Evolutionary conservation across 2,113 vertebrate species (phyloP), one percentile per base, ranked within the genome.

Genomic region (Australoheros scitulus): DNA sequence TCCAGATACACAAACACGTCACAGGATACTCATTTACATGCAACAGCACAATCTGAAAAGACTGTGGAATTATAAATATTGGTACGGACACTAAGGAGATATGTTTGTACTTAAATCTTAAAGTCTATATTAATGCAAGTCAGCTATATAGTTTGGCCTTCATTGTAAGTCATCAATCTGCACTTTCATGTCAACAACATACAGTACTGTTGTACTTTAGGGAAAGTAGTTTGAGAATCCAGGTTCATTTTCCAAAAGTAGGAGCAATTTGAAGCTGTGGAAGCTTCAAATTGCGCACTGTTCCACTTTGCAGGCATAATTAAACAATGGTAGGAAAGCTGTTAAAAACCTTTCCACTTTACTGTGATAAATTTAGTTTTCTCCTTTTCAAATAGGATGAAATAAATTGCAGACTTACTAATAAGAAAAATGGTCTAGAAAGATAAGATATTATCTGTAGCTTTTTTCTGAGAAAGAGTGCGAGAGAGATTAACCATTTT

Each of bases 261-360:
- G 79, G 86, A 91, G 86, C 82, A 81, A 89, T 92, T 84, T 81
- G 81, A 90, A 88, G 82, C 79, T 65, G 77, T 61, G 81, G 87
- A 95, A 94, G 94, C 93, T n/a, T n/a, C n/a, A n/a, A n/a, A n/a
- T n/a, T n/a, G 85, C 76, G 17, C 84, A 20, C 82, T 94, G 93
- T 89, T 93, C 94, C 90, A 94, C 93, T 95, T 95, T 92, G 83
- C 92, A 94, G 94, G 94, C 94, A 95, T 91, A 94, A 93, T 94
- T 95, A 94, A 93, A 92, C 85, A 91, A 81, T 91, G 92, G 92
- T 88, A 89, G 87, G 83, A 77, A 80, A 87, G 80, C 83, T 85
- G 87, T 90, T 87, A 84, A 89, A 92, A 93, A 91, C 88, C 47
- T 14, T 26, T 55, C 79, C 79, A 61, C 41, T 59, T 87, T 82